A percentile compares a stretch with the other conserved stretches of the same genome.
Evolutionary conservation across 2,888 invertebrate species (phyloP).

Genomic region (Mesorhabditis sp.): DNA sequence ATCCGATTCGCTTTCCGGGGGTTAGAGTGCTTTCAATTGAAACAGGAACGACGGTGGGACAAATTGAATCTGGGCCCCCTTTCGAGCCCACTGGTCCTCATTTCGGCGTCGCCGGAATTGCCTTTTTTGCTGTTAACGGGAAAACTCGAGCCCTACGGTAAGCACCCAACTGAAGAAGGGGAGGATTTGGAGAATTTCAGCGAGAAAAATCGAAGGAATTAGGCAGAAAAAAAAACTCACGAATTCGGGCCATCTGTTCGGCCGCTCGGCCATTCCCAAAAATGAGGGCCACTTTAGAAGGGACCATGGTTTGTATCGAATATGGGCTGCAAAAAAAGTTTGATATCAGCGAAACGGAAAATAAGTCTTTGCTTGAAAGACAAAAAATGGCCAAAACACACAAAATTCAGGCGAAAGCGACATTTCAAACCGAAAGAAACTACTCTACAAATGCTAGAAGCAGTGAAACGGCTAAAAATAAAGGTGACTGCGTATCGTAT

Average conservation of each 20-base stretch:
- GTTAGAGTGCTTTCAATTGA: too few species aligned
- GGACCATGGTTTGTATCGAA: not conserved
- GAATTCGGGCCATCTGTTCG: not conserved
- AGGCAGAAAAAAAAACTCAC: not conserved
- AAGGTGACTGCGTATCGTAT: too few species aligned
- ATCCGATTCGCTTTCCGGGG: too few species aligned
- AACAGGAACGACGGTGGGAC: too few species aligned
- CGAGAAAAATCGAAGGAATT: not conserved
- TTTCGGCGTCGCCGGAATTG: not conserved
- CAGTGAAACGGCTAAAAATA: too few species aligned
- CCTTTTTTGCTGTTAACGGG: not conserved
- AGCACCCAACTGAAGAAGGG: not conserved
- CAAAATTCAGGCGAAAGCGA: too few species aligned
- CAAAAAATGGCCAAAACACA: too few species aligned
- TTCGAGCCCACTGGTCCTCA: not conserved
- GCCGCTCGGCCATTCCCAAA: not conserved
- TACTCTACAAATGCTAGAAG: too few species aligned
- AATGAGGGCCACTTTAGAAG: not conserved
- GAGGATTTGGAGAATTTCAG: not conserved
- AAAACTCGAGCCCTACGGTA: not conserved
- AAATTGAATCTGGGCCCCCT: too few species aligned
- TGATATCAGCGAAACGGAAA: not conserved
- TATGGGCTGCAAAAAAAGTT: not conserved
- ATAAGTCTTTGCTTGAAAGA: too few species aligned
- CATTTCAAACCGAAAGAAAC: too few species aligned